Evolutionary conservation across 2,113 vertebrate species (phyloP).

Genomic region (Apteryx mantelli): DNA sequence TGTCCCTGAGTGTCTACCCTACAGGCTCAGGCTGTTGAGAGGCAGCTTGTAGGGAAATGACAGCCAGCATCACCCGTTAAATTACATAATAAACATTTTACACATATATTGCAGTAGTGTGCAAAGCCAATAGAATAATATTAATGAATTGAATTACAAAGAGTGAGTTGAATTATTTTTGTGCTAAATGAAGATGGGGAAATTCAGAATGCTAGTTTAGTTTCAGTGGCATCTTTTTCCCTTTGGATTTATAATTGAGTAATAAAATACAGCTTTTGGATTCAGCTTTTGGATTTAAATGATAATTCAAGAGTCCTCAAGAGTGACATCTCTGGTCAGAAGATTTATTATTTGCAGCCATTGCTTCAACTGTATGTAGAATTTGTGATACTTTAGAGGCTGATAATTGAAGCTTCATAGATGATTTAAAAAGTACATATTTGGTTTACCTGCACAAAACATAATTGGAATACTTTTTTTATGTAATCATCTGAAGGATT

Average conservation of each 20-base stretch:
- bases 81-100: not conserved
- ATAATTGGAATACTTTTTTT: not conserved
- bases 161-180: not conserved
- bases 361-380: not conserved
- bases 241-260: conserved; percentile 42
- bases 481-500: not conserved
- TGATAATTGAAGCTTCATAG: not conserved
- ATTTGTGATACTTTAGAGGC: not conserved
- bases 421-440: not conserved
- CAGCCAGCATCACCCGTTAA: not conserved
- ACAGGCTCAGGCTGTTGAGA: not conserved
- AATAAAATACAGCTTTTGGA: conserved; percentile 65
- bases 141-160: not conserved
- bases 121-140: not conserved
- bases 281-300: conserved; percentile 74
- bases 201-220: conserved; percentile 21
- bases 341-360: not conserved
- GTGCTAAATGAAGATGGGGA: not conserved
- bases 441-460: not conserved
- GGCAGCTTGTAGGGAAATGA: not conserved
- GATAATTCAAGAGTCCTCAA: conserved; percentile 5
- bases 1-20: conserved; percentile 4
- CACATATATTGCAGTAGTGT: not conserved
- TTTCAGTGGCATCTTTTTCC: conserved; percentile 51
- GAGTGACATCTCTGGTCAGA: not conserved